Evolutionary conservation across 2,797 vertebrate genomes (phyloP), one percentile per base, ranked within the genome.

Genomic region (Lepus oiostolus): DNA sequence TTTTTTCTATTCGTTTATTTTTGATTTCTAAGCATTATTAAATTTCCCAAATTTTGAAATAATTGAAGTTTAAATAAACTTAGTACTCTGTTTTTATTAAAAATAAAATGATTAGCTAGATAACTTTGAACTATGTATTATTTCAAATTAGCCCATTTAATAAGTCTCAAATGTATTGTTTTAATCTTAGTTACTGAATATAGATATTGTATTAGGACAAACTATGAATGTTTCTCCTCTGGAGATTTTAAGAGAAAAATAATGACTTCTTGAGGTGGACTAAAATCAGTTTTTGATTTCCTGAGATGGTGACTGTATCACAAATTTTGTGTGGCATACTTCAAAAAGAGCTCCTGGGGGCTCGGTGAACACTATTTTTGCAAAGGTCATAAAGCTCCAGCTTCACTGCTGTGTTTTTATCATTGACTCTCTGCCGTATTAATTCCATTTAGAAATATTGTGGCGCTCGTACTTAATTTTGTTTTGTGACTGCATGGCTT

Each of bases 1-100:
- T 50, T 83, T 97, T 92, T 80, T 7, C 63, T 79, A 81, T 30
- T 85, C 68, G 70, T 87, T 32, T 85, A 62, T 16, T 67, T 76
- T 35, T 63, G 21, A 85, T 90, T 74, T 19, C 22, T 74, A 92
- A 62, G 84, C 80, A 68, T 77, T 84, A 50, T 52, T 50, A 68
- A 76, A 81, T 90, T 14, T 5, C 14, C 16, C 13, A 5, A 58
- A 60, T 81, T 72, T 72, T 81, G 32, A 80, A 75, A 79, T 85
- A 82, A 21, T 7, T 76, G 22, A 93, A n/a, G 3, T 58, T 85
- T 76, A 85, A 88, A 58, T 52, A 88, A 58, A 52, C 2, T 1
- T 72, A 71, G 16, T 81, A 5, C 1, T 82, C 11, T 19, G 3
- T 65, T 85, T 93, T 90, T 16, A 32, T 85, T 82, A 92, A 85